phyloP scores from a whole-genome alignment of 2,113 vertebrate genomes.

The Stomatorhinus ivindoensis region DNA sequence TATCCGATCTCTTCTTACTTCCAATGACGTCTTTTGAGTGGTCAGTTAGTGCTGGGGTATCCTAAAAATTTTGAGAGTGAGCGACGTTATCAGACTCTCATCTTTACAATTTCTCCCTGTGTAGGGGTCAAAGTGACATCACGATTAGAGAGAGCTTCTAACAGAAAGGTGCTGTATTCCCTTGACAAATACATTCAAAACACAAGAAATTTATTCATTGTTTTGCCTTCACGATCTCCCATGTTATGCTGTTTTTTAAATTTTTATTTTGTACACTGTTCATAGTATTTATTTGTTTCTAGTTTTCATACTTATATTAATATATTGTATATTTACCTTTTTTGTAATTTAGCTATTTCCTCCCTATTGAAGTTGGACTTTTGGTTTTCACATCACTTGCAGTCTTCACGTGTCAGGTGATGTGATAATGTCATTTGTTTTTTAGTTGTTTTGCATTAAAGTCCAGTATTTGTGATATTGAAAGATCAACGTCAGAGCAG shows the following conservation, averaged over 20 bases:
- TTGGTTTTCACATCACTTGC: background rate
- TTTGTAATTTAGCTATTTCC: background rate
- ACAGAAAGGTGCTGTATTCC: background rate
- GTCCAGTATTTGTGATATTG: background rate
- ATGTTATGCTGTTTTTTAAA: background rate
- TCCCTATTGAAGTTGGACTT: background rate
- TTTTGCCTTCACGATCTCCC: background rate
- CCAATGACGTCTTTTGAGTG: slow-evolving; percentile 6
- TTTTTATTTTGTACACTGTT: background rate
- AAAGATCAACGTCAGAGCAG: background rate
- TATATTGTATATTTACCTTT: background rate
- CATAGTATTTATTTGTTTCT: background rate
- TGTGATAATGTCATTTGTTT: background rate
- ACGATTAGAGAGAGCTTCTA: background rate
- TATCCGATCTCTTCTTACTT: background rate
- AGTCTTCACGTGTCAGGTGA: background rate
- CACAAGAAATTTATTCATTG: background rate
- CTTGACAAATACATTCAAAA: slow-evolving; percentile 1
- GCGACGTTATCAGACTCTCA: background rate
- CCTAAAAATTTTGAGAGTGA: slow-evolving; percentile 5
- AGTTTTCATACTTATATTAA: background rate
- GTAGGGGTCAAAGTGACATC: background rate
- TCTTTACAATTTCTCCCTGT: background rate
- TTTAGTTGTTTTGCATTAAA: background rate
- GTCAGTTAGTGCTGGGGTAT: background rate